A percentile compares a stretch with the other conserved stretches of the same genome.
These are phyloP conservation scores for Diachasmimorpha longicaudata DNA, from an alignment of 1,140 invertebrate genomes.

Conservation along the genomic window DNA sequence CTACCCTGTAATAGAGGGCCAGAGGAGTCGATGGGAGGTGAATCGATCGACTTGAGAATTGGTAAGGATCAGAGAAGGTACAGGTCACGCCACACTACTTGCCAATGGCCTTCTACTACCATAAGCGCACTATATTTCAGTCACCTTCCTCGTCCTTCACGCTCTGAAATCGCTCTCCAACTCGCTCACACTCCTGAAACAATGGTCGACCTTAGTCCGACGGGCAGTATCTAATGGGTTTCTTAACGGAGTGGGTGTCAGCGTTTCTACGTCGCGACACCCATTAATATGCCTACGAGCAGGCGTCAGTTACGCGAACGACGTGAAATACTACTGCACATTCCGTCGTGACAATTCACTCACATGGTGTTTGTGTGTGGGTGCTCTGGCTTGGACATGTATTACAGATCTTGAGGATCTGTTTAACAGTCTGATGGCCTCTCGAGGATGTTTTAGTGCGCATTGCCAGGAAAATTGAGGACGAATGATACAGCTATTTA, in stretches of 20 bases:
- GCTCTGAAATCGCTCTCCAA: not conserved
- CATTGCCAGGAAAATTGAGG: not conserved
- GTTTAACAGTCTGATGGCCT: not conserved
- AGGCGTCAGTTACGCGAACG: conserved; percentile 30
- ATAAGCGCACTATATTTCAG: not conserved
- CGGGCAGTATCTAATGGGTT: conserved; percentile 41
- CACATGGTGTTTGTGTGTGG: not conserved
- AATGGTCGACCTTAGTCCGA: conserved; percentile 35
- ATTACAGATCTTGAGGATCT: not conserved
- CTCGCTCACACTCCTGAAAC: conserved; percentile 23
- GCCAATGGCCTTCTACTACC: not conserved
- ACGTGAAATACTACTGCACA: conserved; percentile 45
- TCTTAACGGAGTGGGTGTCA: conserved; percentile 43
- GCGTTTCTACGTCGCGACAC: conserved; percentile 36
- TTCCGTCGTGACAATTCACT: conserved; percentile 42
- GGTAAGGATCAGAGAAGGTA: not conserved
- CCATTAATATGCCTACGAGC: conserved; percentile 45
- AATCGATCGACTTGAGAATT: not conserved
- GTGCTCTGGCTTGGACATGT: not conserved
- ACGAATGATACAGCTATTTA: too few species aligned
- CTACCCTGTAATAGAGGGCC: not conserved
- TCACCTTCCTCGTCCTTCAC: not conserved
- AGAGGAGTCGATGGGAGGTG: not conserved
- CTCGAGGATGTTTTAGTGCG: not conserved
- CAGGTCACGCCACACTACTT: not conserved